Percentiles rank a stretch among this genome's conserved stretches.
Evolutionary conservation across 1,140 invertebrate species (phyloP).

Genomic region (Aphelenchoides besseyi): DNA sequence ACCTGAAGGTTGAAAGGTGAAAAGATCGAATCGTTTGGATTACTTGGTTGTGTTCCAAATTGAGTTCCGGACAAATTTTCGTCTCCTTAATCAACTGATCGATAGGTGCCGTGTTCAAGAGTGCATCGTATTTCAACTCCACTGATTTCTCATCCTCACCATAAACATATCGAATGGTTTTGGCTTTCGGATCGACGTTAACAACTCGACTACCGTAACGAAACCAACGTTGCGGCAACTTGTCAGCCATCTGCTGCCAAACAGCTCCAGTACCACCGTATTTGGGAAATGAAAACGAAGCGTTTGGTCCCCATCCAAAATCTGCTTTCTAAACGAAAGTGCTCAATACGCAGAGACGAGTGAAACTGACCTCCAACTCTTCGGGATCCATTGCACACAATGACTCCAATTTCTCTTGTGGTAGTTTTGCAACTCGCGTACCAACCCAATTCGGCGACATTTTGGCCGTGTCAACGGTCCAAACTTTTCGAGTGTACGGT

Average conservation of each 20-base stretch:
- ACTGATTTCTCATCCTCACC: constrained; percentile 26
- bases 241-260: constrained; percentile 57
- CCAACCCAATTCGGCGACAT: constrained; percentile 51
- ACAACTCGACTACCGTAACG: constrained; percentile 49
- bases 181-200: constrained; percentile 46
- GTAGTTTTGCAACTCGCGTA: constrained; percentile 60
- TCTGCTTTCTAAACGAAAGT: constrained; percentile 51
- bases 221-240: constrained; percentile 58
- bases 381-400: constrained; percentile 57
- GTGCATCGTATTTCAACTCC: constrained; percentile 48
- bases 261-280: constrained; percentile 62
- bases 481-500: constrained; percentile 61
- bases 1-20: constrained; percentile 41
- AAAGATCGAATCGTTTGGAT: not conserved
- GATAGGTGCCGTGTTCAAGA: constrained; percentile 60
- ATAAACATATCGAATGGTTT: constrained; percentile 44
- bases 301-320: constrained; percentile 62
- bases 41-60: constrained; percentile 57
- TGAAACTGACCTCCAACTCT: constrained; percentile 40
- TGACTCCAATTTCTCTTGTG: constrained; percentile 58
- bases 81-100: constrained; percentile 56
- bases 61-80: constrained; percentile 48
- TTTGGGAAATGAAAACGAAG: constrained; percentile 58
- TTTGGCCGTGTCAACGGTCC: constrained; percentile 59
- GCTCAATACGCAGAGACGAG: constrained; percentile 14